Evolutionary conservation across 2,797 vertebrate genomes (phyloP).

Genomic region (Gorsachius magnificus): DNA sequence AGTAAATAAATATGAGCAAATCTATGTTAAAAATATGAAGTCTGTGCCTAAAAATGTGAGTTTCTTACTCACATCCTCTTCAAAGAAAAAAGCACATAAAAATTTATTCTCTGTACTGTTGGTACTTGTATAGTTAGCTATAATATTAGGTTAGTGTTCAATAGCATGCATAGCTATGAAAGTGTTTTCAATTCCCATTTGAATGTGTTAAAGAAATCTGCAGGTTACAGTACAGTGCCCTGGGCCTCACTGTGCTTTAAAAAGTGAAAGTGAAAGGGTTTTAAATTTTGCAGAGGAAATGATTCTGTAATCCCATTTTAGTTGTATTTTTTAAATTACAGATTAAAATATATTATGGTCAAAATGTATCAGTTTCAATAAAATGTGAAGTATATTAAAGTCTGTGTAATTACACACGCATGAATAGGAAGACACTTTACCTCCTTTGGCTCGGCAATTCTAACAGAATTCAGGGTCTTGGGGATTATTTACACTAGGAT

Average conservation of each 20-base stretch:
- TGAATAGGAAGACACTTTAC: neutral
- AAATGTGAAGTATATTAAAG: neutral
- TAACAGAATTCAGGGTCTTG: neutral
- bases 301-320: neutral
- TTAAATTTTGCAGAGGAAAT: constrained; percentile 10
- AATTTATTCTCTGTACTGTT: neutral
- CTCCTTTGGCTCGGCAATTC: neutral
- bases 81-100: neutral
- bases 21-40: neutral
- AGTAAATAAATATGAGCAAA: neutral
- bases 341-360: neutral
- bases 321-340: neutral
- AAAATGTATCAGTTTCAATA: neutral
- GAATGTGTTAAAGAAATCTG: neutral
- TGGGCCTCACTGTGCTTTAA: neutral
- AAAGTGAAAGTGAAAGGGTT: neutral
- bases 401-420: neutral
- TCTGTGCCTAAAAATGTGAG: neutral
- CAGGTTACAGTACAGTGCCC: neutral
- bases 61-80: neutral
- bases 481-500: neutral
- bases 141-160: constrained; percentile 11
- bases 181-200: neutral
- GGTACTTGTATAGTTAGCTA: neutral
- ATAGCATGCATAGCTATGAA: neutral